phyloP scores from a whole-genome alignment of 2,888 invertebrate genomes.

The Proisotoma minuta region DNA sequence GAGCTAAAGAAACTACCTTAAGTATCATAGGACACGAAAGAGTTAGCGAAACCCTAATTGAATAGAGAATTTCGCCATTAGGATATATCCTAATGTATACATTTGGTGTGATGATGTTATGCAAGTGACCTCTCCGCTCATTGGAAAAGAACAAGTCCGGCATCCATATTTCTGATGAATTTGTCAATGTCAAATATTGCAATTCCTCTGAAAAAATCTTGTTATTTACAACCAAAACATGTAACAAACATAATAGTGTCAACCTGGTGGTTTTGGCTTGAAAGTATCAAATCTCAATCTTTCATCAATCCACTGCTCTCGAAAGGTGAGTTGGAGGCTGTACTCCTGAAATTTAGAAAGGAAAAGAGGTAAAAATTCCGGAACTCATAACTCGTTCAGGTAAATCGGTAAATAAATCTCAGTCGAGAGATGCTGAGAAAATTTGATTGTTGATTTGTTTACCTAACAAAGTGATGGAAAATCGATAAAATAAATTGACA shows the following conservation, averaged over 20 bases:
- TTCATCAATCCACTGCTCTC: conserved; percentile 94
- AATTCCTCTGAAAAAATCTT: conserved; percentile 68
- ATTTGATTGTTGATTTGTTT: too few relatives aligned
- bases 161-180: conserved; percentile 83
- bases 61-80: conserved; percentile 63
- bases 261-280: background rate
- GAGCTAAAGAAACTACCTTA: too few relatives aligned
- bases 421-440: too few relatives aligned
- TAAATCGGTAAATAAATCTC: too few relatives aligned
- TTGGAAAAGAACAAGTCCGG: conserved; percentile 97
- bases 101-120: conserved; percentile 96
- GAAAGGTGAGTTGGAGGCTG: conserved; percentile 92
- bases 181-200: conserved; percentile 85
- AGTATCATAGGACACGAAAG: conserved; percentile 95
- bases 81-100: conserved; percentile 94
- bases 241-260: too few relatives aligned
- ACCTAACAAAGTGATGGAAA: too few relatives aligned
- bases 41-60: conserved; percentile 80
- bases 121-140: conserved; percentile 95
- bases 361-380: too few relatives aligned
- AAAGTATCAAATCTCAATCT: conserved; percentile 55
- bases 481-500: too few relatives aligned
- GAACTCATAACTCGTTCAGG: too few relatives aligned
- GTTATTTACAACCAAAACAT: background rate
- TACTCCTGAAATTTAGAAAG: too few relatives aligned